Base-by-base conservation (phyloP, 2,888 invertebrate species). In the Eupithecia vulgata region DNA sequence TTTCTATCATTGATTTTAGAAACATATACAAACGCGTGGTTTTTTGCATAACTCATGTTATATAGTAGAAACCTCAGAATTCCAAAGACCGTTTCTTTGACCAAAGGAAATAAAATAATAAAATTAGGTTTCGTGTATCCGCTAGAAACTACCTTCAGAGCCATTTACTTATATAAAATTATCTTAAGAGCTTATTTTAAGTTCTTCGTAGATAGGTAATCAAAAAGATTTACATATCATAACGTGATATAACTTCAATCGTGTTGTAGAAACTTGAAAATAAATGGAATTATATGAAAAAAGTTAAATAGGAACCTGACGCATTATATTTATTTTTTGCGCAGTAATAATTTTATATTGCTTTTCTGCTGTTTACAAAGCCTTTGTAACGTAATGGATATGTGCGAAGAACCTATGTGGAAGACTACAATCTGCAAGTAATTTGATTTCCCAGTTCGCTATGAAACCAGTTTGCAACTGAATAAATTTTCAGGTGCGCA, bases 141-240 rank as follows among this genome's bases (percentile, higher is more conserved):
- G 10, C 57, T 25, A 57, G 25, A 25, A 57, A 57, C 21, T 25
- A 57, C 57, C 13, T 57, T 25, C 57, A 13, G 25, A 57, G 57
- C 57, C 21, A n/a, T 65, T 65, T 21, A 65, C 40, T 1, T 21
- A 64, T 21, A 64, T 64, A 45, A 37, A 35, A 62, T n/a, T 34
- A n/a, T 42, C 15, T 0, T 71, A 74, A 69, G 68, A 71, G 74
- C 71, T 71, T 71, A 64, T 37, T 64, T 64, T 64, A 64, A n/a
- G 62, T 64, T 62, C 62, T 62, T 64, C 35, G 62, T 64, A 64
- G 62, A 64, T 64, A 64, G 62, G 52, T 69, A 68, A 66, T 72
- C 70, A 34, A 59, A 65, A 75, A 75, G 70, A 71, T 68, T 70
- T 70, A 75, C 75, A 75, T 75, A 75, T 75, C 75, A 75, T 70